Evolutionary conservation across 2,888 invertebrate genomes (phyloP).

Genomic region (Zygaena filipendulae): DNA sequence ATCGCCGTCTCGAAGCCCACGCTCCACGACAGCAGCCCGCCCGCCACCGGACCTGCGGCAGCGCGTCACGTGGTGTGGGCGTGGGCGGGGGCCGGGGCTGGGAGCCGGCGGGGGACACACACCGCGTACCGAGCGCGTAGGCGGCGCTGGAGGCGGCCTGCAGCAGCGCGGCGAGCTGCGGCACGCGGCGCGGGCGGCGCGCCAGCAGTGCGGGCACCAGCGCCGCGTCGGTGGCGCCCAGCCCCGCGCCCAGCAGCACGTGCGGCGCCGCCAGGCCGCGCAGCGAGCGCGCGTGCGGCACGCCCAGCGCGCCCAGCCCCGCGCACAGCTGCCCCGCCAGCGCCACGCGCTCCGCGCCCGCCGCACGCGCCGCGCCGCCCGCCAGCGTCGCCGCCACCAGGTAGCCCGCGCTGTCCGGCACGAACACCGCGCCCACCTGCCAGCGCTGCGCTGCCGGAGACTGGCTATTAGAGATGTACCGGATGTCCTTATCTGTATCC

Average conservation of each 20-base stretch:
- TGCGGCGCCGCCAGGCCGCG: conserved; percentile 38
- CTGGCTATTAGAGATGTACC: background rate
- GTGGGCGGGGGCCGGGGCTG: background rate
- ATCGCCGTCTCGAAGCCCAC: conserved; percentile 39
- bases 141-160: conserved; percentile 48
- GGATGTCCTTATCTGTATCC: no score
- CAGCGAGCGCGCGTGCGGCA: conserved; percentile 37
- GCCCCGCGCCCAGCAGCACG: conserved; percentile 43
- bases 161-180: conserved; percentile 41
- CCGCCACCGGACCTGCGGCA: conserved; percentile 34
- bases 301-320: conserved; percentile 34
- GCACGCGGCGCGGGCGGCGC: conserved; percentile 23
- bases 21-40: conserved; percentile 37
- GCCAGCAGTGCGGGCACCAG: conserved; percentile 46
- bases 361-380: conserved; percentile 28
- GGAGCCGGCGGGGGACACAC: background rate
- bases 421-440: conserved; percentile 45
- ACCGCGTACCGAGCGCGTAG: conserved; percentile 31
- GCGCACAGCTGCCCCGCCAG: conserved; percentile 29
- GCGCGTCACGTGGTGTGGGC: background rate
- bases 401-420: conserved; percentile 55
- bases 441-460: conserved; percentile 33
- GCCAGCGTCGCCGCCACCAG: conserved; percentile 33
- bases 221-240: conserved; percentile 49
- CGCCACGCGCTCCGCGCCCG: conserved; percentile 37